phyloP scores from a whole-genome alignment of 2,888 invertebrate species.

The Tenthredo livida region DNA sequence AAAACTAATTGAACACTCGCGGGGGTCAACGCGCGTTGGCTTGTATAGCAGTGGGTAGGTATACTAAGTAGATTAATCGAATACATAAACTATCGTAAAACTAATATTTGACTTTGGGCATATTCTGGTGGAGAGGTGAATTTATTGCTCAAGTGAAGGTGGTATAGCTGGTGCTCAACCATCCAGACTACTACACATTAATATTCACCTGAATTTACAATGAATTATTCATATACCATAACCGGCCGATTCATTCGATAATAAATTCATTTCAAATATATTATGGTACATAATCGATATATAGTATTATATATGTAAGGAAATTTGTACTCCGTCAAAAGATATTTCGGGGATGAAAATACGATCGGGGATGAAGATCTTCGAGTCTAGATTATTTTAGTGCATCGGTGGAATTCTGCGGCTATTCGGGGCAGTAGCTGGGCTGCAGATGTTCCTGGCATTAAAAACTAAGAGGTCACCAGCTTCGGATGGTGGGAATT shows the following conservation, averaged over 20 bases:
- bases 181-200: neutral
- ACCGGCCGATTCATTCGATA: neutral
- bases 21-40: conserved; percentile 10
- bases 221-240: neutral
- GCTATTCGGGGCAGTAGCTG: neutral
- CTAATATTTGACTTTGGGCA: conserved; percentile 49
- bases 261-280: neutral
- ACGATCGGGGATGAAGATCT: neutral
- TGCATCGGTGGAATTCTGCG: neutral
- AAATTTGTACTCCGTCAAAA: neutral
- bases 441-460: conserved; percentile 9
- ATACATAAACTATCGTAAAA: conserved; percentile 40
- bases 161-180: neutral
- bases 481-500: neutral
- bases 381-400: neutral
- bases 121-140: neutral
- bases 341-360: no score
- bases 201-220: conserved; percentile 15
- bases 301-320: neutral
- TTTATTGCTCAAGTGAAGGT: conserved; percentile 23
- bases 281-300: no score
- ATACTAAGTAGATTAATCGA: conserved; percentile 40
- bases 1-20: conserved; percentile 44
- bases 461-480: neutral
- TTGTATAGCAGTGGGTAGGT: conserved; percentile 11